Percentiles rank a stretch among this genome's conserved stretches.
phyloP scores from a whole-genome alignment of 2,797 vertebrate genomes.

The Myotis daubentonii region DNA sequence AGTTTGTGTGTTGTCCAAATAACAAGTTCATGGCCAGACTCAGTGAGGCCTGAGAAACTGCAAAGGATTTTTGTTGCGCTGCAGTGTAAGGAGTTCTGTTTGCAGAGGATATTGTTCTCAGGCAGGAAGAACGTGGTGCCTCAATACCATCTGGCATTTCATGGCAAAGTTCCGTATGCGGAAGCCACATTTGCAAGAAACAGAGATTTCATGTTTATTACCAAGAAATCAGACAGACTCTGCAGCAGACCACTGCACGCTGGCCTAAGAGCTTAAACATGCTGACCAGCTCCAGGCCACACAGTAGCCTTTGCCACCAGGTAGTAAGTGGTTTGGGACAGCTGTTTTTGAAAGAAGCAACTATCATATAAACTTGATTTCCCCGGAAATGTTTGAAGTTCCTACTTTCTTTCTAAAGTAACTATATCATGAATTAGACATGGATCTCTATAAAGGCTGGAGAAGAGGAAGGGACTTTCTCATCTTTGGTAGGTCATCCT shows the following conservation, averaged over 20 bases:
- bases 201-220: conserved; percentile 20
- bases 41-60: neutral
- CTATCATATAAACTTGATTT: neutral
- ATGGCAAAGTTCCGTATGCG: conserved; percentile 26
- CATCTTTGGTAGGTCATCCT: neutral
- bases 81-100: neutral
- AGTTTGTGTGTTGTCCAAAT: neutral
- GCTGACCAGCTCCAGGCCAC: neutral
- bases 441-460: neutral
- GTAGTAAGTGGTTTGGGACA: neutral
- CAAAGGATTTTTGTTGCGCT: neutral
- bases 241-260: neutral
- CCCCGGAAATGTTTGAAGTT: neutral
- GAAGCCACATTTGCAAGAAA: conserved; percentile 56
- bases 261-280: neutral
- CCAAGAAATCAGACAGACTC: neutral
- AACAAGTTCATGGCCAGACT: neutral
- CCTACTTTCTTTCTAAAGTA: conserved; percentile 33
- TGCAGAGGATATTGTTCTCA: conserved; percentile 66
- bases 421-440: neutral
- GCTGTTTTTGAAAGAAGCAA: neutral
- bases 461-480: neutral
- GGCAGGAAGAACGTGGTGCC: conserved; percentile 65
- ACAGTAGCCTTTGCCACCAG: neutral
- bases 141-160: conserved; percentile 65